Percentiles rank a stretch among this genome's conserved stretches.
Evolutionary conservation across 2,797 vertebrate species (phyloP).

Genomic region (Macropodus opercularis): DNA sequence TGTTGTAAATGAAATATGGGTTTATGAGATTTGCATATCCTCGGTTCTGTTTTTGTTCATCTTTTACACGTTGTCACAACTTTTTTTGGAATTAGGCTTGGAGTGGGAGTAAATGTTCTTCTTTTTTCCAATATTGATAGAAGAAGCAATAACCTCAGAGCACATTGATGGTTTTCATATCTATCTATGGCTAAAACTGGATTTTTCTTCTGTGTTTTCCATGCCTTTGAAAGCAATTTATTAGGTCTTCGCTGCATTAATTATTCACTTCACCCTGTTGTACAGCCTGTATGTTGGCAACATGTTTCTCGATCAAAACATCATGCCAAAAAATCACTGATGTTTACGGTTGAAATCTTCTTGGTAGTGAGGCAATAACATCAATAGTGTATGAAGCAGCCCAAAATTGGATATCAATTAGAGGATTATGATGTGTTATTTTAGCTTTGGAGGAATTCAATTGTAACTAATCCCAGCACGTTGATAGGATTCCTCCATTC

Average conservation of each 20-base stretch:
- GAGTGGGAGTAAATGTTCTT: no score
- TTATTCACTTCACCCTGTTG: neutral
- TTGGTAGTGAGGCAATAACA: slow-evolving; percentile 18
- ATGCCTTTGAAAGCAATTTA: neutral
- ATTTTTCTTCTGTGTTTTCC: neutral
- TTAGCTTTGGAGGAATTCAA: slow-evolving; percentile 18
- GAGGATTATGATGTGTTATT: slow-evolving; percentile 41
- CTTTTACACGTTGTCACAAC: no score
- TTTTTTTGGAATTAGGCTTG: no score
- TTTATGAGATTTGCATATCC: no score
- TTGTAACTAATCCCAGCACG: slow-evolving; percentile 43
- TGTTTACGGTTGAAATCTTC: slow-evolving; percentile 9
- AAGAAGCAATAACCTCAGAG: no score
- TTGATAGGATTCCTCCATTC: slow-evolving; percentile 36
- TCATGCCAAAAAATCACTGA: neutral
- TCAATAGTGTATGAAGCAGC: slow-evolving; percentile 19
- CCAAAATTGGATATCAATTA: slow-evolving; percentile 45
- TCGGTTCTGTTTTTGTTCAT: no score
- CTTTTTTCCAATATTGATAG: no score
- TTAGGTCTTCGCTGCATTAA: slow-evolving; percentile 1
- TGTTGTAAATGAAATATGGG: no score
- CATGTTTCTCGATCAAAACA: slow-evolving; percentile 10
- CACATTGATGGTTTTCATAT: no score
- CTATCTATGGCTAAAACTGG: no score
- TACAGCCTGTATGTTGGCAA: neutral